Conservation (phyloP, 2,888 invertebrate species). For the Drosophila cognata region DNA sequence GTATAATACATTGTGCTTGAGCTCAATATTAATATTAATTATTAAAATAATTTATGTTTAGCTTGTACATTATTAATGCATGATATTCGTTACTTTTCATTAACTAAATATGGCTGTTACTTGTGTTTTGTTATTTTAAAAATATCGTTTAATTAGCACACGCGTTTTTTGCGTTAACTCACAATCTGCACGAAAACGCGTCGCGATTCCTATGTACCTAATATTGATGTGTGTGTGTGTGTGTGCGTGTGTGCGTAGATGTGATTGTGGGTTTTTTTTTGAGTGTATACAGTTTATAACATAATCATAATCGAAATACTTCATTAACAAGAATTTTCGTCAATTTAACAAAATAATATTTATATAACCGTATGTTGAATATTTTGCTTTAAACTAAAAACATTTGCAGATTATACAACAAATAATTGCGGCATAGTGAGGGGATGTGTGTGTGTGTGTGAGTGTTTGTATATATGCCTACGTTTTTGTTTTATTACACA, state of each 20-base stretch:
- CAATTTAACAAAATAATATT: constrained; percentile 67
- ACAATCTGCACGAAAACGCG: constrained; percentile 24
- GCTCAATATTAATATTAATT: constrained; percentile 59
- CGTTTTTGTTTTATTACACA: constrained; percentile 45
- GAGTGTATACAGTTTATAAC: constrained; percentile 36
- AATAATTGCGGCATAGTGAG: constrained; percentile 47
- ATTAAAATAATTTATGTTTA: constrained; percentile 64
- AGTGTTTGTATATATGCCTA: constrained; percentile 16
- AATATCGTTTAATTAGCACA: constrained; percentile 12
- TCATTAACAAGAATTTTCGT: constrained; percentile 71
- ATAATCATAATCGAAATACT: constrained; percentile 70
- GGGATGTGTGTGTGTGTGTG: constrained; percentile 14
- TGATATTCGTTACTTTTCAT: constrained; percentile 66
- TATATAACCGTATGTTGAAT: constrained; percentile 24
- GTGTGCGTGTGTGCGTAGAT: constrained; percentile 11
- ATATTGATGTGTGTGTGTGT: constrained; percentile 27
- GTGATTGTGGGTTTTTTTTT: not conserved
- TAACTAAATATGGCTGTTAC: constrained; percentile 79
- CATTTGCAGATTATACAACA: constrained; percentile 41
- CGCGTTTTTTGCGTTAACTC: constrained; percentile 21
- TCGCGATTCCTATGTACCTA: constrained; percentile 31
- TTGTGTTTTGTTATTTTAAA: constrained; percentile 22
- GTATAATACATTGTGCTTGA: constrained; percentile 69
- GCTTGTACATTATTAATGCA: constrained; percentile 74
- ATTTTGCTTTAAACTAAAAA: constrained; percentile 29